Evolutionary conservation across 2,797 vertebrate genomes (phyloP).

Genomic region (Aulostomus chinensis): DNA sequence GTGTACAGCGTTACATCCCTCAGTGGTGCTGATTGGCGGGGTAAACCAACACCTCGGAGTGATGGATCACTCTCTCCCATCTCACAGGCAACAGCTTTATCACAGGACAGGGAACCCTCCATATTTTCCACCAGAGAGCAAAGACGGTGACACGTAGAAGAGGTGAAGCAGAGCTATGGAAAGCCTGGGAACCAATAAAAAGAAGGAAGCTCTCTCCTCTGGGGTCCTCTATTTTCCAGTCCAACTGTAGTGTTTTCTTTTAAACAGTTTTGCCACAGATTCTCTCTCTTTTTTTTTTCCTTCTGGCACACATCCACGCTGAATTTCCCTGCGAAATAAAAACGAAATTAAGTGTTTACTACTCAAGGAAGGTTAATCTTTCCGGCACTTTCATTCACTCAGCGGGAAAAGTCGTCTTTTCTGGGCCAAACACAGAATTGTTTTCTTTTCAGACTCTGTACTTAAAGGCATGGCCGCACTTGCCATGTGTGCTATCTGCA

Average conservation of each 20-base stretch:
- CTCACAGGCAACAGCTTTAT: conserved; percentile 79
- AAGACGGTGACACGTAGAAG: conserved; percentile 35
- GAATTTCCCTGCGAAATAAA: conserved; percentile 38
- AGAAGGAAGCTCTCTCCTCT: conserved; percentile 57
- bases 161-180: conserved; percentile 35
- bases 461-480: conserved; percentile 61
- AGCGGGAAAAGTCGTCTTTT: conserved; percentile 30
- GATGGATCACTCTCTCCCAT: conserved; percentile 76
- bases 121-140: conserved; percentile 63
- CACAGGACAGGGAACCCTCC: conserved; percentile 70
- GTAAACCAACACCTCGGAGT: conserved; percentile 57
- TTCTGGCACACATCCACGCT: conserved; percentile 19
- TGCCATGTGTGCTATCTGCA: conserved; percentile 68
- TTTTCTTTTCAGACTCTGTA: conserved; percentile 32
- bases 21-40: conserved; percentile 67
- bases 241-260: conserved; percentile 47
- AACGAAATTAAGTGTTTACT: conserved; percentile 39
- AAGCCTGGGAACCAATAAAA: conserved; percentile 71
- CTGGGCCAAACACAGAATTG: conserved; percentile 36
- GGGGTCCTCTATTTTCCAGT: conserved; percentile 58
- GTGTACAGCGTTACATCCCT: conserved; percentile 67
- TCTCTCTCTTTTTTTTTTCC: no score
- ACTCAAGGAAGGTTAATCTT: conserved; percentile 10
- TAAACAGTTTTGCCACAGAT: conserved; percentile 47
- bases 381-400: conserved; percentile 5